These are phyloP conservation scores for Orthonevra nobilis DNA, from an alignment of 2,888 invertebrate genomes.

Conservation along the genomic window DNA sequence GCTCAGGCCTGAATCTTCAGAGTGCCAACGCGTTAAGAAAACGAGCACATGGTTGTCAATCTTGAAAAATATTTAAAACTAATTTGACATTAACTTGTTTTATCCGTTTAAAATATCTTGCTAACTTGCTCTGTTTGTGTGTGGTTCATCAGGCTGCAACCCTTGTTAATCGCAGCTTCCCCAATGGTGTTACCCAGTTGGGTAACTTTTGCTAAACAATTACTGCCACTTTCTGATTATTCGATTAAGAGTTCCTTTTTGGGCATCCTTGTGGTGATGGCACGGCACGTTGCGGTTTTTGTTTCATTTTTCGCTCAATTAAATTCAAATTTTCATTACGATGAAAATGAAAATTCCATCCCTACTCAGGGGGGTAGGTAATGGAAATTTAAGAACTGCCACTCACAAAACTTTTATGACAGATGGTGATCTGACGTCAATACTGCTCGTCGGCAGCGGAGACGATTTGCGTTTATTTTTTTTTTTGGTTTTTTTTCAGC, in stretches of 20 bases:
- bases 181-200: background rate
- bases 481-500: constrained; percentile 22
- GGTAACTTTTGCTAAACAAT: constrained; percentile 18
- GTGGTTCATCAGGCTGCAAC: too few species aligned
- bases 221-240: constrained; percentile 26
- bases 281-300: constrained; percentile 14
- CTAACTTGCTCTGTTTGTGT: too few species aligned
- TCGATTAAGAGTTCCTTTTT: constrained; percentile 10
- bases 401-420: constrained; percentile 66
- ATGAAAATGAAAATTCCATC: constrained; percentile 35
- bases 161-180: background rate
- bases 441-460: constrained; percentile 23
- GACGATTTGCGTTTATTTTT: constrained; percentile 16
- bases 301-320: constrained; percentile 64
- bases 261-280: background rate
- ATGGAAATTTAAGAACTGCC: constrained; percentile 65
- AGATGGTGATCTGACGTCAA: constrained; percentile 67
- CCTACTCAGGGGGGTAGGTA: constrained; percentile 3
- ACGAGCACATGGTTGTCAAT: too few species aligned
- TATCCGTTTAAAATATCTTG: too few species aligned
- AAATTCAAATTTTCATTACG: constrained; percentile 66
- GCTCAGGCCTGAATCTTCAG: too few species aligned
- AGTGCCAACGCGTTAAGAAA: too few species aligned
- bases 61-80: too few species aligned
- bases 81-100: too few species aligned